These are phyloP conservation scores for Passer montanus DNA, from an alignment of 2,113 vertebrate genomes.

Conservation along the genomic window DNA sequence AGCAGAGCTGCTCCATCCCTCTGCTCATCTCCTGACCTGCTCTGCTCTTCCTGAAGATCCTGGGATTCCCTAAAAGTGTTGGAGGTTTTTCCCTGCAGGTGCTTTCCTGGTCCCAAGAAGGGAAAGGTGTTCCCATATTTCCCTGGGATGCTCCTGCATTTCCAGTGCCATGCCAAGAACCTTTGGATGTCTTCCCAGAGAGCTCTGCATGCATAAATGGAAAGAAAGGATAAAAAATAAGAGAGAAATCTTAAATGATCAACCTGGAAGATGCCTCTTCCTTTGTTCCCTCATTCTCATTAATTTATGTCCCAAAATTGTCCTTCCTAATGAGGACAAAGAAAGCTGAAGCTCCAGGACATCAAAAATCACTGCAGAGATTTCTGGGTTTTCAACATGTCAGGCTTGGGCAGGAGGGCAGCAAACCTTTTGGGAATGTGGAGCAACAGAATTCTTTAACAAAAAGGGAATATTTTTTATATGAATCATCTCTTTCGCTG, in stretches of 20 bases:
- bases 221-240: not conserved
- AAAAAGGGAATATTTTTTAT: not conserved
- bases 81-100: not conserved
- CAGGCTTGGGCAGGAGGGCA: not conserved
- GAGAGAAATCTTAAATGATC: not conserved
- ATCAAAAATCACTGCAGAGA: not conserved
- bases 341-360: not conserved
- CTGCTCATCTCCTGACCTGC: not conserved
- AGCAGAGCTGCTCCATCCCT: not conserved
- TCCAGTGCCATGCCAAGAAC: not conserved
- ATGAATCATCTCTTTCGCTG: not conserved
- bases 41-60: not conserved
- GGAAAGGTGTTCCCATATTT: not conserved
- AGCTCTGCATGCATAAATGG: not conserved
- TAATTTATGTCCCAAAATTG: not conserved
- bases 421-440: not conserved
- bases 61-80: not conserved
- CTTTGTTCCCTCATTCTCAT: not conserved
- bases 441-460: not conserved
- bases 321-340: not conserved
- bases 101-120: not conserved
- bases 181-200: not conserved
- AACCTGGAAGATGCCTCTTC: fast-evolving
- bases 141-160: not conserved
- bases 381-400: not conserved